These are phyloP conservation scores for Nycticebus coucang DNA, from an alignment of 2,113 vertebrate species.

Conservation along the genomic window DNA sequence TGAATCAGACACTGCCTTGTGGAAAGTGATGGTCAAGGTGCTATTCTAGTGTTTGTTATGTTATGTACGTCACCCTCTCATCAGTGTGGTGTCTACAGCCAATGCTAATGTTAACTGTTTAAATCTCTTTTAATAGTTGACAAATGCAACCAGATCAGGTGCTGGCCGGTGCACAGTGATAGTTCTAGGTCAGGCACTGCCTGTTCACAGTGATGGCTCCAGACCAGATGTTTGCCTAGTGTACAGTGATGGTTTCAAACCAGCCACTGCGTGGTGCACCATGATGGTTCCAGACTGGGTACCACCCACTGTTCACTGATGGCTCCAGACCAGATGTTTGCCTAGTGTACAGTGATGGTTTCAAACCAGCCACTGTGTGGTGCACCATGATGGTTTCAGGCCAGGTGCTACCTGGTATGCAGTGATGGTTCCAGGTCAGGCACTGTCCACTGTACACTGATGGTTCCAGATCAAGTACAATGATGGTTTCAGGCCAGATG, in stretches of 20 bases:
- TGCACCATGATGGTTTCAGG: no score
- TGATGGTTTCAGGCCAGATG: background rate
- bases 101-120: background rate
- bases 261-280: background rate
- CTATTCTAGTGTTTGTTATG: background rate
- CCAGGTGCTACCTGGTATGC: background rate
- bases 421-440: background rate
- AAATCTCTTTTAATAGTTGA: background rate
- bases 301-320: background rate
- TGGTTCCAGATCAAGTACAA: background rate
- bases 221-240: background rate
- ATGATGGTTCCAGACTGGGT: no score
- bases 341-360: background rate
- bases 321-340: rapidly evolving
- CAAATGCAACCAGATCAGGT: background rate
- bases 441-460: no score
- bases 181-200: background rate
- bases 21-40: background rate
- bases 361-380: rapidly evolving
- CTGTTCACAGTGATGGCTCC: no score
- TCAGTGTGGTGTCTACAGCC: background rate
- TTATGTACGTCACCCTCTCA: background rate
- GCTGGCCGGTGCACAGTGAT: background rate
- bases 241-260: no score
- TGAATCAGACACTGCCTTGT: no score